Evolutionary conservation across 2,113 vertebrate genomes (phyloP).

Genomic region (Psettodes erumei): DNA sequence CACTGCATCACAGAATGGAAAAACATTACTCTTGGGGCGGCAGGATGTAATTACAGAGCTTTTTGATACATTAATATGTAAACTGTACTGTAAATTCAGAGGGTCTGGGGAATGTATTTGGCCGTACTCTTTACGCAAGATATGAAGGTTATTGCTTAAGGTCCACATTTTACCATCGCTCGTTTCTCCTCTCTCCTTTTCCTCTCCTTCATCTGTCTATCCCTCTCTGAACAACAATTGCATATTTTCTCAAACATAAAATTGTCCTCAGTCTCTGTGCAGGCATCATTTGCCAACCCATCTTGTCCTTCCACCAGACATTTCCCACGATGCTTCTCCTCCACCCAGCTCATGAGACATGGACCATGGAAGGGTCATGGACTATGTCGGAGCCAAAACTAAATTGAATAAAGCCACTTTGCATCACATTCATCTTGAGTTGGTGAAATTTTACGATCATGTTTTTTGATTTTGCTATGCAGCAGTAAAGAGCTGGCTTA

Average conservation of each 20-base stretch:
- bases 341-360: conserved; percentile 37
- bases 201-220: not conserved
- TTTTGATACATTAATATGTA: not conserved
- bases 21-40: not conserved
- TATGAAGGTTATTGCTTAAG: not conserved
- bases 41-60: not conserved
- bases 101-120: not conserved
- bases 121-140: not conserved
- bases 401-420: conserved; percentile 21
- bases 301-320: conserved; percentile 20
- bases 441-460: conserved; percentile 26
- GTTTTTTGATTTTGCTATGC: conserved; percentile 24
- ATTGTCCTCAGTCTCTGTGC: conserved; percentile 6
- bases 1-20: conserved; percentile 70
- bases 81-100: not conserved
- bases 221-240: too few relatives aligned
- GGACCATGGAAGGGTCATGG: not conserved
- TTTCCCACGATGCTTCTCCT: conserved; percentile 27
- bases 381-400: conserved; percentile 15
- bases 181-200: not conserved
- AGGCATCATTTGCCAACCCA: conserved; percentile 2
- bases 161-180: not conserved
- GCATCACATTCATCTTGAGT: not conserved
- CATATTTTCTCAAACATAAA: too few relatives aligned
- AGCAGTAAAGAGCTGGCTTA: conserved; percentile 21